A percentile compares a stretch with the other conserved stretches of the same genome.
Conservation (phyloP, 2,797 vertebrate genomes). For the Muraenolepis orangiensis region DNA sequence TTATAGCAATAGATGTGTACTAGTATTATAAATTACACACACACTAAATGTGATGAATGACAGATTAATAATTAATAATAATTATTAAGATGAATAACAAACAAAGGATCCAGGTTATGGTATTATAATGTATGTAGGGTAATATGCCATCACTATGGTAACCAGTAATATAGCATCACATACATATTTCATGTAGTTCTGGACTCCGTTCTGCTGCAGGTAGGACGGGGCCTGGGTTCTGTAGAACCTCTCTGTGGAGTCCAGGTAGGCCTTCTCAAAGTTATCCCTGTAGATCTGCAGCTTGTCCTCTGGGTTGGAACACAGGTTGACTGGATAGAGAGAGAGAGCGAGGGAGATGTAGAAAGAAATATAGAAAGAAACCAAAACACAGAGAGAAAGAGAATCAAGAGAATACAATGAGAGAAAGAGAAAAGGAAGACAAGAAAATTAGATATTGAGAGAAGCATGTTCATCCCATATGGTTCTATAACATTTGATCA, state of each 20-base stretch:
- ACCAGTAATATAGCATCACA: conserved; percentile 52
- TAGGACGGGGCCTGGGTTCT: conserved; percentile 95
- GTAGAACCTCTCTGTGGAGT: conserved; percentile 97
- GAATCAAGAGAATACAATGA: background rate
- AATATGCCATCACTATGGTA: background rate
- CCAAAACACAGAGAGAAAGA: background rate
- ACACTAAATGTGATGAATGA: too few species aligned
- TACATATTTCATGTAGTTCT: conserved; percentile 99
- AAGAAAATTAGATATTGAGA: too few species aligned
- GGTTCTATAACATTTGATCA: background rate
- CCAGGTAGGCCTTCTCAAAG: conserved; percentile 97
- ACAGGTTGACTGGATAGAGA: conserved; percentile 86
- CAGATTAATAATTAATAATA: too few species aligned
- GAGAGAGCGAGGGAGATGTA: background rate
- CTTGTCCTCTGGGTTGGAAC: conserved; percentile 96
- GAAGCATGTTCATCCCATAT: background rate
- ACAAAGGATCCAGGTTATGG: background rate
- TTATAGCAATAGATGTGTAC: conserved; percentile 39
- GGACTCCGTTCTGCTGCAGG: conserved; percentile 94
- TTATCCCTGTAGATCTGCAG: conserved; percentile 98
- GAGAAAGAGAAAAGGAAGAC: background rate
- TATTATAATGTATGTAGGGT: background rate
- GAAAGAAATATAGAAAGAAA: background rate
- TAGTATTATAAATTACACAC: background rate
- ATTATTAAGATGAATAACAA: too few species aligned